A percentile compares a stretch with the other conserved stretches of the same genome.
phyloP scores from a whole-genome alignment of 2,113 vertebrate genomes.

The Alectura lathami region DNA sequence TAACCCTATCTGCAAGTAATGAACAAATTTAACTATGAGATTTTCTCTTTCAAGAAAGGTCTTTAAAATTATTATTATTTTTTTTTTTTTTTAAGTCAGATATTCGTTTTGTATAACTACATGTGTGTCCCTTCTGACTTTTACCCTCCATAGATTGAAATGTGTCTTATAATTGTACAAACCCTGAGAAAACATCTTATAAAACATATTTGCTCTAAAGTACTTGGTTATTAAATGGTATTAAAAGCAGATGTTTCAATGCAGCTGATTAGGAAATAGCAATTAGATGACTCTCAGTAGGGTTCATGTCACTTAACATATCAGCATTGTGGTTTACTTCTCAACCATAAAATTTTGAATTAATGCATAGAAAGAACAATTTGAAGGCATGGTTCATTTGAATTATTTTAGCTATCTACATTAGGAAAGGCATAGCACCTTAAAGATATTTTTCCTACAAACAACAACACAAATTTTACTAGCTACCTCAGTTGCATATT shows the following conservation, averaged over 20 bases:
- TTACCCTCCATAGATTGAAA: neutral
- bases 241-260: neutral
- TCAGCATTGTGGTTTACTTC: neutral
- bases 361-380: neutral
- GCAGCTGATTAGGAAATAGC: neutral
- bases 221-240: neutral
- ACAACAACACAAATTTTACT: neutral
- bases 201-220: neutral
- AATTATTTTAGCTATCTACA: neutral
- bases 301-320: neutral
- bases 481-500: neutral
- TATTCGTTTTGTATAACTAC: neutral
- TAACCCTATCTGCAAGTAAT: neutral
- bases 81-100: no score
- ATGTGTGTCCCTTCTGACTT: neutral
- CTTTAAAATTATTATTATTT: no score
- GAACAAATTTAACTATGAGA: neutral
- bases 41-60: neutral
- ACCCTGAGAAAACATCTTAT: neutral
- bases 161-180: neutral
- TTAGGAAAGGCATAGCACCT: neutral
- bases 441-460: neutral
- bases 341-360: neutral
- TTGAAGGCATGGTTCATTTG: neutral
- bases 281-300: neutral